phyloP scores from a whole-genome alignment of 2,113 vertebrate genomes.

The Engraulis encrasicolus region DNA sequence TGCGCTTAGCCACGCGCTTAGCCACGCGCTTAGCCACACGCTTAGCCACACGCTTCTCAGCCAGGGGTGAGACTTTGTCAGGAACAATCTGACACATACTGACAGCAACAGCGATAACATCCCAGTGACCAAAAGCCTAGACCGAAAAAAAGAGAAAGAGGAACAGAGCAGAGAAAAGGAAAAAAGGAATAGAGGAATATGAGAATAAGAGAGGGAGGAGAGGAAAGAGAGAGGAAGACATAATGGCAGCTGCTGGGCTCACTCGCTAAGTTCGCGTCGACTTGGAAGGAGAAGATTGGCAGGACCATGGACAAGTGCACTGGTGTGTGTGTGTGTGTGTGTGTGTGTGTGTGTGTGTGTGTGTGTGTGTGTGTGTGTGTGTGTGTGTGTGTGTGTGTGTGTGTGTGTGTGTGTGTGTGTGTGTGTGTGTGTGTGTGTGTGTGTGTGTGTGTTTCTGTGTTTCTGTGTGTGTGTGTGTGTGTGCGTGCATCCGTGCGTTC shows the following conservation, averaged over 20 bases:
- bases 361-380: constrained; percentile 8
- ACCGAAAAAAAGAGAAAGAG: too few relatives aligned
- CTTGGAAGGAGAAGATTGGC: constrained; percentile 45
- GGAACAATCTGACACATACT: background rate
- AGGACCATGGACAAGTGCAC: constrained; percentile 39
- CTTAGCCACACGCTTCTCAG: background rate
- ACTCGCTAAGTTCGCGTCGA: constrained; percentile 16
- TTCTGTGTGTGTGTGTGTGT: background rate
- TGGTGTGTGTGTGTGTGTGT: background rate
- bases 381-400: background rate
- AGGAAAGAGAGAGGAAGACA: constrained; percentile 27
- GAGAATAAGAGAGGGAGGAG: background rate
- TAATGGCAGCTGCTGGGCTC: constrained; percentile 41
- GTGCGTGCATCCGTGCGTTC: background rate
- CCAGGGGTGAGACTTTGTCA: background rate
- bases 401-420: background rate
- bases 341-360: background rate
- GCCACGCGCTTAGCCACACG: background rate
- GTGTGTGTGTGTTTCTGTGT: background rate
- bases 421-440: background rate
- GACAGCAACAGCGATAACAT: background rate
- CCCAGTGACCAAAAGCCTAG: background rate
- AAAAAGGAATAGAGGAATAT: background rate
- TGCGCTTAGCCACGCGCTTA: too few relatives aligned
- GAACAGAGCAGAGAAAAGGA: background rate